A percentile compares a stretch with the other conserved stretches of the same genome.
Conservation (phyloP, 2,888 invertebrate genomes). For the Neoscelio sp. region DNA sequence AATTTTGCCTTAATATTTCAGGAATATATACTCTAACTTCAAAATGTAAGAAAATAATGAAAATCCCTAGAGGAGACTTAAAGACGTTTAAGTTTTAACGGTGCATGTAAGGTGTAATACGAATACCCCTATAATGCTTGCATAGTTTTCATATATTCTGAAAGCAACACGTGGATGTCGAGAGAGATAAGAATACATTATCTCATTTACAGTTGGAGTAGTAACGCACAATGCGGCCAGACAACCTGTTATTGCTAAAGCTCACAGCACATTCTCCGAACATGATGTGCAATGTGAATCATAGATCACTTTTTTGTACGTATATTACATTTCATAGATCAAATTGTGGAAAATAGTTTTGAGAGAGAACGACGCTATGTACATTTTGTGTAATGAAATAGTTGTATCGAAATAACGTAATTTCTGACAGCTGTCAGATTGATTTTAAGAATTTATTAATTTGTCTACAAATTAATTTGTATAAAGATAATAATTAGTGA, state of each 20-base stretch:
- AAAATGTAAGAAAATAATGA: too few species aligned
- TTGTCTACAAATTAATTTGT: too few species aligned
- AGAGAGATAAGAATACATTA: constrained; percentile 8
- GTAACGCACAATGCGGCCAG: not conserved
- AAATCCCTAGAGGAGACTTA: too few species aligned
- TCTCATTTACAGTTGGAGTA: constrained; percentile 10
- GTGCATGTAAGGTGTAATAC: not conserved
- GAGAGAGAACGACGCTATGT: too few species aligned
- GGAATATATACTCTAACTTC: too few species aligned
- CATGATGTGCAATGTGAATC: constrained; percentile 10
- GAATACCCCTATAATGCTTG: not conserved
- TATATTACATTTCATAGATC: not conserved
- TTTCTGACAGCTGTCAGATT: too few species aligned
- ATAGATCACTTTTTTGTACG: constrained; percentile 11
- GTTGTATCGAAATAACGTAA: too few species aligned
- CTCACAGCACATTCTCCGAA: constrained; percentile 11
- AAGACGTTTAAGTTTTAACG: too few species aligned
- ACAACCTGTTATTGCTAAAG: constrained; percentile 30
- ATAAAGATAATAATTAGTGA: too few species aligned
- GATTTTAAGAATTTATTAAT: too few species aligned
- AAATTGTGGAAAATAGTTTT: constrained; percentile 2
- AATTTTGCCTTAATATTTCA: too few species aligned
- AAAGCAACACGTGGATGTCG: constrained; percentile 17
- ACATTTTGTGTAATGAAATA: too few species aligned
- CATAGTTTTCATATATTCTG: constrained; percentile 4